These are phyloP conservation scores for Dromas ardeola DNA, from an alignment of 2,113 vertebrate species.

Conservation along the genomic window DNA sequence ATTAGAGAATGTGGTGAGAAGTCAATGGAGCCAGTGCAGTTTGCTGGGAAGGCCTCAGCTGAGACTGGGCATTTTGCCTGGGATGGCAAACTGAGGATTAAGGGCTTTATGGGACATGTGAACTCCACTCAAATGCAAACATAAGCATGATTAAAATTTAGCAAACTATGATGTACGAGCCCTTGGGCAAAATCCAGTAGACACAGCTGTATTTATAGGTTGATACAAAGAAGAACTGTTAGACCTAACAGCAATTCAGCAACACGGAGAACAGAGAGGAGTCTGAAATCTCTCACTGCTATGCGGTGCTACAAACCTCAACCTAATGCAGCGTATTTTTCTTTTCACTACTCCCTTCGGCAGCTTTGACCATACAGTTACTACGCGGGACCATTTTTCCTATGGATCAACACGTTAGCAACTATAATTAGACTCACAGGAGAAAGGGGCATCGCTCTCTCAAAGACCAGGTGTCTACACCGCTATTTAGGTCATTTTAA, in stretches of 20 bases:
- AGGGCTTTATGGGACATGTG: constrained; percentile 67
- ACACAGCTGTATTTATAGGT: constrained; percentile 50
- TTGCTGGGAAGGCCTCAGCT: constrained; percentile 46
- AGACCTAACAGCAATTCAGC: constrained; percentile 28
- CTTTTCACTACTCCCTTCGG: not conserved
- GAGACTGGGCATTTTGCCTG: constrained; percentile 65
- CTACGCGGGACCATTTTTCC: not conserved
- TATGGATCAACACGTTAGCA: not conserved
- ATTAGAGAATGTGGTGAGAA: not conserved
- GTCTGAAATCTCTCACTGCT: not conserved
- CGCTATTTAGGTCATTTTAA: not conserved
- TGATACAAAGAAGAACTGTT: constrained; percentile 62
- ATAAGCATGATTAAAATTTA: constrained; percentile 75
- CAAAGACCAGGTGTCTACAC: not conserved
- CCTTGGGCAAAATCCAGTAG: constrained; percentile 56
- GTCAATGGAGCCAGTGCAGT: constrained; percentile 47
- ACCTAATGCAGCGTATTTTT: not conserved
- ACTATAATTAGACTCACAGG: not conserved
- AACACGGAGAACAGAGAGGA: not conserved
- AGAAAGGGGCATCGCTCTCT: not conserved
- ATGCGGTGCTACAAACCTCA: fast-evolving
- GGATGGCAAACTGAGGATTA: constrained; percentile 67
- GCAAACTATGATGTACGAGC: constrained; percentile 57
- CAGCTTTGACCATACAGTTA: not conserved
- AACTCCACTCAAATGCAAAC: constrained; percentile 75